phyloP scores from a whole-genome alignment of 1,140 invertebrate genomes.

The Macrobrachium nipponense region DNA sequence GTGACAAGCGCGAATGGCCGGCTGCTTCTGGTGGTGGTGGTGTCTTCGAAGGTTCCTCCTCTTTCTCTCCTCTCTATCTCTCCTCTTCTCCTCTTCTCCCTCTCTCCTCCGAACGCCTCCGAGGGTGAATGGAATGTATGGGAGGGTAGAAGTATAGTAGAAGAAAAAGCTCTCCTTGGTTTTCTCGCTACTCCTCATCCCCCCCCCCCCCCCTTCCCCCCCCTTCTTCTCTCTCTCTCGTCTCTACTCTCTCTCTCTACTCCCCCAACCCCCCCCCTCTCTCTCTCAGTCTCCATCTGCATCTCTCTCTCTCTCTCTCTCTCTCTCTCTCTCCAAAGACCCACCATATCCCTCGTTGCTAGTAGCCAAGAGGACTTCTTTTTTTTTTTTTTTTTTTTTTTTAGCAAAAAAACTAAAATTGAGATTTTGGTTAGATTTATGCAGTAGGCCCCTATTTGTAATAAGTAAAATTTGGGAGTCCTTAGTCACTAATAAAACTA shows the following conservation, averaged over 20 bases:
- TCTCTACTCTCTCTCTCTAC: neutral
- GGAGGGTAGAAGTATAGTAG: too few species aligned
- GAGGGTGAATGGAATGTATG: too few species aligned
- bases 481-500: too few species aligned
- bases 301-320: conserved; percentile 4
- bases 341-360: neutral
- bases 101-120: conserved; percentile 16
- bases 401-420: too few species aligned
- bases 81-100: neutral
- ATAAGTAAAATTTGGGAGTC: too few species aligned
- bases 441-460: too few species aligned
- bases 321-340: neutral
- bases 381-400: too few species aligned
- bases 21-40: neutral
- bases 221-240: neutral
- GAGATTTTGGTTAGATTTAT: too few species aligned
- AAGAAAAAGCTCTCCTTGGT: neutral
- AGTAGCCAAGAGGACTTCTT: too few species aligned
- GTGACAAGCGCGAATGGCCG: conserved; percentile 56
- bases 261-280: neutral
- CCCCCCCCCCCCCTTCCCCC: neutral
- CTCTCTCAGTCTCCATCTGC: neutral
- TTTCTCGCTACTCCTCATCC: neutral
- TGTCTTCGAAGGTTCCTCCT: neutral
- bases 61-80: neutral